Evolutionary conservation across 2,797 vertebrate genomes (phyloP), one percentile per base, ranked within the genome.

Genomic region (Alauda arvensis): DNA sequence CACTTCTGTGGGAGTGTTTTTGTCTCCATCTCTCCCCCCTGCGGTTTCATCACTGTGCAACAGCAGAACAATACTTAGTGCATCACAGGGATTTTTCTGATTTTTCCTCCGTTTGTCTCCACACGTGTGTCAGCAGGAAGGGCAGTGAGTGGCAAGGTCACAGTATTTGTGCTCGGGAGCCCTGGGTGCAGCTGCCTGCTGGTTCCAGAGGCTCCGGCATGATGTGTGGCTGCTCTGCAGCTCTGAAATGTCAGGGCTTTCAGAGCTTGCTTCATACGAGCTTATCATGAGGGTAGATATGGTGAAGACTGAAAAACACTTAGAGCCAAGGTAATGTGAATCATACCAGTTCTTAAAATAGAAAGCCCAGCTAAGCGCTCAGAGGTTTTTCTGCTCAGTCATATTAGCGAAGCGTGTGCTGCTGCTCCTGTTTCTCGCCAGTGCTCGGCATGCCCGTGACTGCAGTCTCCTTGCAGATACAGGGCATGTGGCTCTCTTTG

Each of bases 271-370:
- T 70, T 81, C 71, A 56, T 72, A 26, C 12, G 15, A 84, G 94
- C 63, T 89, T 86, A 42, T 89, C 14, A 21, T 66, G 51, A 85
- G 90, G 61, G 80, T 81, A 76, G 85, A 76, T 75, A 45, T 4
- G 2, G 42, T 63, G 49, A 91, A 81, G 90, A 51, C 81, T 86
- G 86, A 89, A 84, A 83, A 89, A 67, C 84, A 86, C 74, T 89
- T 62, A 75, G 57, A 94, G 75, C 86, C 88, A 84, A 86, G 88
- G 83, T 89, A 89, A 65, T 1, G 51, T 86, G 91, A 91, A 86
- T 92, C 93, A 88, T 91, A 46, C 39, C 68, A 29, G 57, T 57
- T 69, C 88, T 85, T 72, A 92, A 94, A 93, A 92, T 91, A 93
- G 93, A 74, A 87, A 77, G 40, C 78, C 45, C 8, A 33, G 72